Percentiles rank a stretch among this genome's conserved stretches.
phyloP scores from a whole-genome alignment of 53 echinoderm and acorn worm genomes.

The Henricia sp. region DNA sequence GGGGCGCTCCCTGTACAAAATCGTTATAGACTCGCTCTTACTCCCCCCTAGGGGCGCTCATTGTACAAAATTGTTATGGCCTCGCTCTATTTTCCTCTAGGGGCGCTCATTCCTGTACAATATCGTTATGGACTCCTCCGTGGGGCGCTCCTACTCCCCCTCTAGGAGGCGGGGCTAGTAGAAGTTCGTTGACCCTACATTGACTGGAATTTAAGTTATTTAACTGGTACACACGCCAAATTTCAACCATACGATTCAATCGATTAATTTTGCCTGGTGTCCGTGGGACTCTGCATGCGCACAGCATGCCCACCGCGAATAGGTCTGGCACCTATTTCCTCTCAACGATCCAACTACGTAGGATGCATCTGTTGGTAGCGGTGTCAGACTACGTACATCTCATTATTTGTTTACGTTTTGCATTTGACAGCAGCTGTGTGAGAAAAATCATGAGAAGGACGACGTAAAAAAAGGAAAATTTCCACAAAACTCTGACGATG shows the following conservation, averaged over 20 bases:
- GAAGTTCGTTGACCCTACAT: not conserved
- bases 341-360: not conserved
- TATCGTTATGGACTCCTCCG: no score
- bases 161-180: not conserved
- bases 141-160: not conserved
- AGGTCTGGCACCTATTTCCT: not conserved
- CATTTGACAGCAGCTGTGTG: constrained; percentile 44
- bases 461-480: no score
- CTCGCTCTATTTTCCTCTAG: no score
- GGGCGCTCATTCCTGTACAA: no score
- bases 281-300: constrained; percentile 16
- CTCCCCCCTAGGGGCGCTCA: no score
- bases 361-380: not conserved
- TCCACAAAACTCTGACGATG: no score
- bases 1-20: no score
- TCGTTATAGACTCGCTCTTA: no score
- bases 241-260: not conserved
- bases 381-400: constrained; percentile 24
- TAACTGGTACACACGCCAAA: constrained; percentile 28
- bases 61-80: no score
- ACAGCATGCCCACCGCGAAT: not conserved
- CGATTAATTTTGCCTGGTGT: constrained; percentile 12
- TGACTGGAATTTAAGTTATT: constrained; percentile 35
- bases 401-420: constrained; percentile 38
- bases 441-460: constrained; percentile 14